Percentiles rank a stretch among this genome's conserved stretches.
These are phyloP conservation scores for Ara ararauna DNA, from an alignment of 2,797 vertebrate species.

Conservation along the genomic window DNA sequence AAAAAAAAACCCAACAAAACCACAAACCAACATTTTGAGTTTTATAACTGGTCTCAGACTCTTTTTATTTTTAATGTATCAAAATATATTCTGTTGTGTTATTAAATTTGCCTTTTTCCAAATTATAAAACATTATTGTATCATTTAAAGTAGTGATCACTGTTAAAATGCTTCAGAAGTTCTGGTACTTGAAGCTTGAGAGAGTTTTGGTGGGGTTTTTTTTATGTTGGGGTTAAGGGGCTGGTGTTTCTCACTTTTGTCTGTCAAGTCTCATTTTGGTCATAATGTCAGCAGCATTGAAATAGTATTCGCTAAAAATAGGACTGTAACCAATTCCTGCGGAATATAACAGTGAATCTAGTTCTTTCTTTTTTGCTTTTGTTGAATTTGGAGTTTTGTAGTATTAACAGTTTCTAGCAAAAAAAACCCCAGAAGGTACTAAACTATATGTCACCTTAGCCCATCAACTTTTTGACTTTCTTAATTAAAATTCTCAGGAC, in stretches of 20 bases:
- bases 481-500: not conserved
- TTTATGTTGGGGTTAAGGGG: not conserved
- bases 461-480: not conserved
- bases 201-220: not conserved
- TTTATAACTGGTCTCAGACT: not conserved
- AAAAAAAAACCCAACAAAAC: not conserved
- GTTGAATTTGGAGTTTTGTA: not conserved
- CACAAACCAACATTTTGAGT: not conserved
- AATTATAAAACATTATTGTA: not conserved
- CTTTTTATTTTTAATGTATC: not conserved
- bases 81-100: not conserved
- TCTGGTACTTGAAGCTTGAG: not conserved
- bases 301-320: not conserved
- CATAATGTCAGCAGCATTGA: not conserved
- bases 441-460: not conserved
- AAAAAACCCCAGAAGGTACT: not conserved
- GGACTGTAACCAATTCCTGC: not conserved
- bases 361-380: not conserved
- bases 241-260: not conserved
- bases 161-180: not conserved
- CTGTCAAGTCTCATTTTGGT: not conserved
- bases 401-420: not conserved
- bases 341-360: not conserved
- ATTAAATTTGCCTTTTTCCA: not conserved
- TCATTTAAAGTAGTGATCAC: not conserved